Evolutionary conservation across 2,797 vertebrate genomes (phyloP), one percentile per base, ranked within the genome.

Genomic region (Pipistrellus nathusii): DNA sequence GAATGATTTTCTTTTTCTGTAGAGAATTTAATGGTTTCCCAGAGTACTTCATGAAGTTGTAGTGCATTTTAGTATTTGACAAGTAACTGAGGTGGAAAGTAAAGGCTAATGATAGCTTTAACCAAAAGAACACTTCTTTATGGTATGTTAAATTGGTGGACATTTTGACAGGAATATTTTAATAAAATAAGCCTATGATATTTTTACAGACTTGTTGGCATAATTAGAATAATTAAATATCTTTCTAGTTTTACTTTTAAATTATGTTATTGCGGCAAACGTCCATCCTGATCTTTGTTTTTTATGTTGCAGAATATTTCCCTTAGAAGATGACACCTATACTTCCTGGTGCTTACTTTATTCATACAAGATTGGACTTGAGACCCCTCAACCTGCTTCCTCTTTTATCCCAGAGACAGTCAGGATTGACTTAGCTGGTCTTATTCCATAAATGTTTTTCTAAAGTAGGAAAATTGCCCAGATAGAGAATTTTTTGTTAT

Each of bases 301-400:
- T 95, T 88, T 89, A 41, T 93, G 41, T 95, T 96, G 7, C 94
- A 97, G 97, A 97, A 96, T 88, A 95, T 97, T 85, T 94, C 95
- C 32, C 96, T 97, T 68, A 90, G 96, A 91, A 96, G 96, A 95
- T 96, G 96, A 96, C 82, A 30, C 21, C 81, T 75, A 0, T 9
- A 21, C 46, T 77, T 83, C 46, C 55, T 1, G 51, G 78, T 44
- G 30, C 46, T 78, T 48, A 25, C 68, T 88, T 66, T 62, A 14
- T 85, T 72, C 41, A 12, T 32, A 46, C 71, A 38, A 89, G 90
- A 92, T 30, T 94, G 96, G 76, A 85, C 59, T 59, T 76, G 80
- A 91, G 88, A 72, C 25, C 8, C 25, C 15, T 66, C 62, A 14
- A 3, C 27, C 48, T 76, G 84, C 77, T 77, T 92, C 18, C 9